Evolutionary conservation across 2,888 invertebrate genomes (phyloP).

Genomic region (Cheilosia pagana): DNA sequence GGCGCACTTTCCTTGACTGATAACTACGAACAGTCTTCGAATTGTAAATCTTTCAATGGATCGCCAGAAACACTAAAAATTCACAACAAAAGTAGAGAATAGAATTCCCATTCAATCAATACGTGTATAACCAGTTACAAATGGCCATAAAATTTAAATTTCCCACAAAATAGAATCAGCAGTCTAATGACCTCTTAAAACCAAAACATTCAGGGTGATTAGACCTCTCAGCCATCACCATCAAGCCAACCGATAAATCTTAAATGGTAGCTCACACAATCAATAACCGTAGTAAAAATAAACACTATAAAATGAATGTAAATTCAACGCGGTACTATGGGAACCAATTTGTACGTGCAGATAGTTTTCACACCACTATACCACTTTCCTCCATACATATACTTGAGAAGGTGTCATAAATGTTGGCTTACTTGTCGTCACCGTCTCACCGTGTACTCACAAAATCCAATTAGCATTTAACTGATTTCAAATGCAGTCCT

Average conservation of each 20-base stretch:
- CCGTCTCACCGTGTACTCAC: neutral
- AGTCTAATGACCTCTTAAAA: constrained; percentile 4
- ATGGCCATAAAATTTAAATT: neutral
- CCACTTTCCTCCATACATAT: neutral
- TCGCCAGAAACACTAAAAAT: neutral
- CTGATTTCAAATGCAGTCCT: constrained; percentile 46
- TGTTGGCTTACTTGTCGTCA: constrained; percentile 23
- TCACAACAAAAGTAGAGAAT: neutral
- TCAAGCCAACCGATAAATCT: neutral
- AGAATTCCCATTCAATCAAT: neutral
- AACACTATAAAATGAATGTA: constrained; percentile 57
- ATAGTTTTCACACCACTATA: constrained; percentile 9
- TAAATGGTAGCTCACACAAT: constrained; percentile 7
- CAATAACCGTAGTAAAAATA: constrained; percentile 37
- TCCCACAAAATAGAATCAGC: neutral
- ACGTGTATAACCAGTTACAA: neutral
- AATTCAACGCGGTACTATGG: constrained; percentile 50
- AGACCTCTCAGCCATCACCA: neutral
- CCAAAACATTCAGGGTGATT: neutral
- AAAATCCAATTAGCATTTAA: constrained; percentile 52
- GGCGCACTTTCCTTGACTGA: too few species aligned
- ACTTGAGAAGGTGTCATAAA: constrained; percentile 23
- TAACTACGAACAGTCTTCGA: too few species aligned
- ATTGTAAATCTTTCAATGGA: too few species aligned
- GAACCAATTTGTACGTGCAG: constrained; percentile 13